Evolutionary conservation across 2,113 vertebrate genomes (phyloP).

Genomic region (Gadus macrocephalus): DNA sequence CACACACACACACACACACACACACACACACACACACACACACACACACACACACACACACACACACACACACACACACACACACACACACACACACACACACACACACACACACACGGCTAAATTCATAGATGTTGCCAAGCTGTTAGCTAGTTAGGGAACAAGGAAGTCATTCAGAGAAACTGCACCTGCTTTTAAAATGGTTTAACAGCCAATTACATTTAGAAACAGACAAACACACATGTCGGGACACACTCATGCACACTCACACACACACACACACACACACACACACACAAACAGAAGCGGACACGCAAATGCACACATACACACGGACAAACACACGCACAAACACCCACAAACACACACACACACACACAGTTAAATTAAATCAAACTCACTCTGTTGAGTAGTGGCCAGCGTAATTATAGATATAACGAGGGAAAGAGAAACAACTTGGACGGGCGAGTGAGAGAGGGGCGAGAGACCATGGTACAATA

Average conservation of each 20-base stretch:
- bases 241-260: neutral
- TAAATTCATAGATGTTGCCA: conserved; percentile 36
- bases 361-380: conserved; percentile 14
- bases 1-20: conserved; percentile 31
- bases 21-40: conserved; percentile 5
- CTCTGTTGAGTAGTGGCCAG: conserved; percentile 38
- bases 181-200: conserved; percentile 68
- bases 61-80: conserved; percentile 10
- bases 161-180: conserved; percentile 67
- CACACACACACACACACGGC: conserved; percentile 16
- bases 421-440: conserved; percentile 51
- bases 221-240: conserved; percentile 8
- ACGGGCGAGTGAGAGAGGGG: neutral
- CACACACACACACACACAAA: conserved; percentile 7
- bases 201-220: conserved; percentile 60
- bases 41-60: conserved; percentile 3
- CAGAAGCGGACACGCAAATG: neutral
- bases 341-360: conserved; percentile 3
- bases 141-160: conserved; percentile 51
- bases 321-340: conserved; percentile 20
- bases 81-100: conserved; percentile 7
- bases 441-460: conserved; percentile 31
- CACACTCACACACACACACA: conserved; percentile 21
- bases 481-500: neutral
- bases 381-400: conserved; percentile 40